Conservation (phyloP, 2,113 vertebrate species). For the Micronycteris hirsuta region DNA sequence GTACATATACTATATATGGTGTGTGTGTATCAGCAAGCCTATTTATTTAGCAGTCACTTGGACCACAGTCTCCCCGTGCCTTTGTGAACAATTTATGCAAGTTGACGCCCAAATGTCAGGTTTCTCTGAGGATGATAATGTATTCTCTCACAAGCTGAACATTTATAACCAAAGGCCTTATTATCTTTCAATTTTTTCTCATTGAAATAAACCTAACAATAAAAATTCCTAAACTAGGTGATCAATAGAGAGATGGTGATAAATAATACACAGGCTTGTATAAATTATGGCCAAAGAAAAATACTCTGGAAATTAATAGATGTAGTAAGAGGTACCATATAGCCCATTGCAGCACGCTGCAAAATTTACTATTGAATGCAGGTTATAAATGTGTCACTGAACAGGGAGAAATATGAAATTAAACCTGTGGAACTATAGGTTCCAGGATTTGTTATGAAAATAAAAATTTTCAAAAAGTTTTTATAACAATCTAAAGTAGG, state of each 20-base stretch:
- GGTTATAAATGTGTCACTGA: slow-evolving; percentile 73
- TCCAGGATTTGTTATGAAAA: slow-evolving; percentile 44
- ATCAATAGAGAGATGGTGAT: slow-evolving; percentile 56
- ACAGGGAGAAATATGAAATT: slow-evolving; percentile 47
- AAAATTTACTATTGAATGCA: slow-evolving; percentile 64
- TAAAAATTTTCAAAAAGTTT: slow-evolving; percentile 25
- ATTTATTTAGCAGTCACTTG: not conserved
- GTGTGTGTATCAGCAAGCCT: not conserved
- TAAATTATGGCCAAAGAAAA: slow-evolving; percentile 68
- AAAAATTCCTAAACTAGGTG: slow-evolving; percentile 71
- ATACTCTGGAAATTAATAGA: slow-evolving; percentile 72
- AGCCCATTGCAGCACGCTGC: slow-evolving; percentile 24
- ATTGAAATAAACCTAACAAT: slow-evolving; percentile 63
- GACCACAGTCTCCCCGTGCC: not conserved
- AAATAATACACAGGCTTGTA: slow-evolving; percentile 65
- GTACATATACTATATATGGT: no score
- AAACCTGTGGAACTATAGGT: not conserved
- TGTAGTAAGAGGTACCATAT: slow-evolving; percentile 56
- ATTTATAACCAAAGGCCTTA: slow-evolving; percentile 22
- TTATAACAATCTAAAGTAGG: not conserved
- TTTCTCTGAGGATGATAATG: slow-evolving; percentile 9
- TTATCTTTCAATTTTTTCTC: slow-evolving; percentile 50
- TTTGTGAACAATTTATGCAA: not conserved
- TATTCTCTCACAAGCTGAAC: slow-evolving; percentile 23
- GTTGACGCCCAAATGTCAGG: slow-evolving; percentile 26